Base-by-base conservation (phyloP, 2,797 vertebrate genomes). In the Neosalanx taihuensis region DNA sequence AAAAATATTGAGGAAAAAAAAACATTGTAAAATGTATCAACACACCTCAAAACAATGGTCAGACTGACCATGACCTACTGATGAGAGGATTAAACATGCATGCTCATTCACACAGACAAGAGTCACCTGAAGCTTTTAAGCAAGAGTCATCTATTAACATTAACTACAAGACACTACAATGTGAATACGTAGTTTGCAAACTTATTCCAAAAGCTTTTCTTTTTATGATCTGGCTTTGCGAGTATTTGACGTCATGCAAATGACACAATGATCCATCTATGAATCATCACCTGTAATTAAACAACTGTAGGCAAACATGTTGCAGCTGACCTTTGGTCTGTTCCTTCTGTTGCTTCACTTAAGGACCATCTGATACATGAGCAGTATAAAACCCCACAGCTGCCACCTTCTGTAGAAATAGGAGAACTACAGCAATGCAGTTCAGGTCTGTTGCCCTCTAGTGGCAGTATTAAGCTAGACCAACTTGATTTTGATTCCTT, bases 361-460 rank as follows among this genome's bases (percentile, higher is more conserved):
- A 6, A 15, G 3, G 7, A 69, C n/a, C 23, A 1, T 26, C 58
- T 63, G 58, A 7, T 66, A 64, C 62, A 65, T 9, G 5, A 18
- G 15, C 3, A 29, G 23, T 20, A n/a, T 46, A 66, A 41, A 29
- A 4, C 6, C 18, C 26, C 70, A 56, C 76, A 26, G 73, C 64
- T 76, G 71, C 69, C 76, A 65, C 56, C 61, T 81, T 64, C 60
- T 77, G 76, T 63, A 15, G 3, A 67, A 26, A 67, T 17, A 18
- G 57, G 63, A 31, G n/a, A 41, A 10, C 35, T 69, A 61, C 61
- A 69, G 35, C 67, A 4, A 69, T 61, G 59, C 67, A 33, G 53
- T 60, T 46, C 20, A 51, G 13, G 23, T 18, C 56, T n/a, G 41
- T 30, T 70, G 35, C 20, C 1, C 49, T 70, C 64, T 3, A 5